Percentiles rank a stretch among this genome's conserved stretches.
Evolutionary conservation across 2,888 invertebrate genomes (phyloP).

Genomic region (Sthenelais limicola): DNA sequence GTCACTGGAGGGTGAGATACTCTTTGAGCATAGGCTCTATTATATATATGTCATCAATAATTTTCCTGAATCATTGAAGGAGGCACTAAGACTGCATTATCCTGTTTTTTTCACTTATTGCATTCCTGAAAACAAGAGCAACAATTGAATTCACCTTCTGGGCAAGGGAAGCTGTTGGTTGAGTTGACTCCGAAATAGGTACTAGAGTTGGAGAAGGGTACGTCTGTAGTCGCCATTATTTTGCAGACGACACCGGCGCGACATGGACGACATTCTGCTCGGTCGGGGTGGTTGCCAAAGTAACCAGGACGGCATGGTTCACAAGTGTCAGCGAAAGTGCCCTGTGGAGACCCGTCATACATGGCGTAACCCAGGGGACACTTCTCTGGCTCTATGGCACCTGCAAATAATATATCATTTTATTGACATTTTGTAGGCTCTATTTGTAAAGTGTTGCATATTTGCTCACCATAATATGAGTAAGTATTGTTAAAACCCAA

Average conservation of each 20-base stretch:
- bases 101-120: too few species aligned
- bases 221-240: constrained; percentile 62
- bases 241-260: constrained; percentile 69
- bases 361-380: constrained; percentile 69
- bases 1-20: too few species aligned
- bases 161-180: constrained; percentile 67
- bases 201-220: constrained; percentile 61
- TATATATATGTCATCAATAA: too few species aligned
- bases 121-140: too few species aligned
- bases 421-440: too few species aligned
- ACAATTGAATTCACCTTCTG: constrained; percentile 55
- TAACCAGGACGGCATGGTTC: constrained; percentile 66
- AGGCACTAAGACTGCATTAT: too few species aligned
- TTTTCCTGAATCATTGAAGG: too few species aligned
- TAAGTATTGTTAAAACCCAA: too few species aligned
- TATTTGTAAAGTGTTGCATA: too few species aligned
- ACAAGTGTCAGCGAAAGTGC: constrained; percentile 66
- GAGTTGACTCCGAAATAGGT: constrained; percentile 58
- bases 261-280: constrained; percentile 63
- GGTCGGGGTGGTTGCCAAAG: constrained; percentile 63
- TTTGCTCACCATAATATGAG: too few species aligned
- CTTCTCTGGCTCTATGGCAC: constrained; percentile 66
- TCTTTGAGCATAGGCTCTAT: too few species aligned
- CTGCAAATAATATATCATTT: constrained; percentile 45
- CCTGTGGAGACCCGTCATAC: constrained; percentile 60